Conservation (phyloP, 2,888 invertebrate species). For the Cetonia aurata region DNA sequence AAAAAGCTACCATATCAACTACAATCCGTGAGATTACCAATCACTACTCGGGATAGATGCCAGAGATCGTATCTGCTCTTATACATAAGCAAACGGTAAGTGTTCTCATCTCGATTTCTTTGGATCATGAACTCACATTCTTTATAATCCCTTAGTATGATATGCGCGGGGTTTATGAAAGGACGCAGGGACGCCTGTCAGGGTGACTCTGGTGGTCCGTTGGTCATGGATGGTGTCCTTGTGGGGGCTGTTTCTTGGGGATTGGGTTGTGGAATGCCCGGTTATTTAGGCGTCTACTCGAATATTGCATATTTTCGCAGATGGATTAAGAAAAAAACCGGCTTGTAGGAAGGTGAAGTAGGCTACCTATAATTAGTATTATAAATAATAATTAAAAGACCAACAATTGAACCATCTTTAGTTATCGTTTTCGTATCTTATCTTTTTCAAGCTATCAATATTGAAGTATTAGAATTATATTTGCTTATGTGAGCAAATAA, state of each 20-base stretch:
- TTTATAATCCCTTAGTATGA: conserved; percentile 61
- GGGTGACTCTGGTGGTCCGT: conserved; percentile 61
- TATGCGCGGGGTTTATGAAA: conserved; percentile 74
- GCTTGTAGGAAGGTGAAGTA: no score
- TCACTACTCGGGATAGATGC: conserved; percentile 55
- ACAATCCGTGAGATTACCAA: conserved; percentile 56
- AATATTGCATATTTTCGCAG: conserved; percentile 43
- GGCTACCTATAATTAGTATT: no score
- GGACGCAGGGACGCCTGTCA: conserved; percentile 78
- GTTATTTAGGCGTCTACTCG: conserved; percentile 62
- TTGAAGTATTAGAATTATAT: no score
- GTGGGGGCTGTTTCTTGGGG: conserved; percentile 62
- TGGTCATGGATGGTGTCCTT: conserved; percentile 55
- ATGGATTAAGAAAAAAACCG: no score
- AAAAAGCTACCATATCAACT: conserved; percentile 45
- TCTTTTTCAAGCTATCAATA: no score
- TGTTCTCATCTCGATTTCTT: background rate
- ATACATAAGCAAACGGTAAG: no score
- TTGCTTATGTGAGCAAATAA: no score
- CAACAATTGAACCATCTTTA: no score
- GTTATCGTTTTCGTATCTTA: no score
- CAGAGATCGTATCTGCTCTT: background rate
- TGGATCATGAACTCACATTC: background rate
- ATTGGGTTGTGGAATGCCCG: conserved; percentile 55
- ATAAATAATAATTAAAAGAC: no score